These are phyloP conservation scores for Microtus richardsoni DNA, from an alignment of 2,113 vertebrate species.

Conservation along the genomic window DNA sequence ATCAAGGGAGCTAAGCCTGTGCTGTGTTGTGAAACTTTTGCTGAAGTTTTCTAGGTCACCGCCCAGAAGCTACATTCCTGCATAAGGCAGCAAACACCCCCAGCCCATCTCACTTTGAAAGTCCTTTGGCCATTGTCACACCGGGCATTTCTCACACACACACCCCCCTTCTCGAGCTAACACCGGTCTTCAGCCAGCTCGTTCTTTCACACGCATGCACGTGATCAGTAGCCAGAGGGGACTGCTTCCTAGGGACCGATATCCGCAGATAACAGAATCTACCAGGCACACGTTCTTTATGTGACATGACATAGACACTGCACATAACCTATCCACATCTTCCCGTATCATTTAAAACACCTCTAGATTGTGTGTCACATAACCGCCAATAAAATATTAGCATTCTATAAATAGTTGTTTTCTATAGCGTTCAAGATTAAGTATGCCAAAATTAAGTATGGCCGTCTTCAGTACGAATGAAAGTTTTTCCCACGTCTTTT, in stretches of 20 bases:
- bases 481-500: not conserved
- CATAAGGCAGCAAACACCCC: constrained; percentile 42
- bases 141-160: not conserved
- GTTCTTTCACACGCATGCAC: not conserved
- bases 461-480: not conserved
- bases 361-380: not conserved
- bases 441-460: not conserved
- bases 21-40: constrained; percentile 47
- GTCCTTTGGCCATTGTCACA: not conserved
- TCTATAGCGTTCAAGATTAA: not conserved
- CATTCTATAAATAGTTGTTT: not conserved
- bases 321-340: not conserved
- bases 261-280: not conserved
- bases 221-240: not conserved
- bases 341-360: not conserved
- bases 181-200: not conserved
- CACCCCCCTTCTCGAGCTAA: not conserved
- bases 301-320: not conserved
- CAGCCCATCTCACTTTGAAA: constrained; percentile 28
- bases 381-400: not conserved
- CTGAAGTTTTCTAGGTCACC: constrained; percentile 75
- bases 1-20: constrained; percentile 36
- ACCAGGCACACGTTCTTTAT: not conserved
- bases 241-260: not conserved
- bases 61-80: constrained; percentile 52